Percentiles rank a stretch among this genome's conserved stretches.
These are phyloP conservation scores for Cyclura pinguis DNA, from an alignment of 2,797 vertebrate genomes.

Conservation along the genomic window DNA sequence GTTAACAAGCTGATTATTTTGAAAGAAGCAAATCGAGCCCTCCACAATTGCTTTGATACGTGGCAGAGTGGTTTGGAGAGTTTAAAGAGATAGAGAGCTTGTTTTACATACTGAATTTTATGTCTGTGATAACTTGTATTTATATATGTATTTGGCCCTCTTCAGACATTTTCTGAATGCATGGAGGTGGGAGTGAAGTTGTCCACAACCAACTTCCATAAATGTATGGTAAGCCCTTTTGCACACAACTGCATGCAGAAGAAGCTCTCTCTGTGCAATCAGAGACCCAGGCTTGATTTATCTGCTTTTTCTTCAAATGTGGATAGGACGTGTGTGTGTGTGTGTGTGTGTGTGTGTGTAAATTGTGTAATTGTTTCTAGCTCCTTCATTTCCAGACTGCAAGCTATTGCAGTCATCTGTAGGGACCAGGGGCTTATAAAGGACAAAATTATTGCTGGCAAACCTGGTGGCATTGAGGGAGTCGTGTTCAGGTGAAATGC, in stretches of 20 bases:
- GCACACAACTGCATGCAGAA: background rate
- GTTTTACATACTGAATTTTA: slow-evolving; percentile 2
- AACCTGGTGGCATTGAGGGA: background rate
- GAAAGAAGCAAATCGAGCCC: background rate
- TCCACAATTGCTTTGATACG: slow-evolving; percentile 38
- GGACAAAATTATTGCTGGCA: background rate
- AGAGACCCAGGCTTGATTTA: background rate
- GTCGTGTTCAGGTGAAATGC: background rate
- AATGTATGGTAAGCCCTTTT: background rate
- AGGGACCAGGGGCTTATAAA: background rate
- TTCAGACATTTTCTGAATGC: background rate
- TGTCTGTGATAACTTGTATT: slow-evolving; percentile 15
- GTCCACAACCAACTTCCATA: background rate
- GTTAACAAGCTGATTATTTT: slow-evolving; percentile 33
- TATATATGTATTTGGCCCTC: background rate
- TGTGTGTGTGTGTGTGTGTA: background rate
- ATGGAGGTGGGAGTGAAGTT: background rate
- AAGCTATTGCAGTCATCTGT: background rate
- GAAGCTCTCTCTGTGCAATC: background rate
- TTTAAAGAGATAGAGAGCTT: background rate
- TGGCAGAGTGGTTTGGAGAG: slow-evolving; percentile 23
- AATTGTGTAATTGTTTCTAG: background rate
- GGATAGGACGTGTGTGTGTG: too few species aligned
- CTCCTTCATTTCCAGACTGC: background rate
- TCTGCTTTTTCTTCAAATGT: background rate